Conservation (phyloP, 2,797 vertebrate genomes). For the Coccyzus lansbergi region DNA sequence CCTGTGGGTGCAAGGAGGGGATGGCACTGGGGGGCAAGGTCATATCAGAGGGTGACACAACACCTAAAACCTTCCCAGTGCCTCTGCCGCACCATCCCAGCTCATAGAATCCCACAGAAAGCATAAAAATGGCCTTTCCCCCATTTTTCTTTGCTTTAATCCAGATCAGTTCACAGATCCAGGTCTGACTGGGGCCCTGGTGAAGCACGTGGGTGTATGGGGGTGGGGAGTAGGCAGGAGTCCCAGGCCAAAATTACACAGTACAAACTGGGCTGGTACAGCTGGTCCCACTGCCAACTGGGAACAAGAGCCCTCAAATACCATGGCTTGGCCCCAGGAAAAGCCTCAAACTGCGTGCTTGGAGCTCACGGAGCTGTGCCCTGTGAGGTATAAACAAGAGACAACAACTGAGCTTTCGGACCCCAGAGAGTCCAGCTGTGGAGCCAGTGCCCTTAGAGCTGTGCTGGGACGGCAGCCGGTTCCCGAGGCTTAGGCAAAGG, state of each 20-base stretch:
- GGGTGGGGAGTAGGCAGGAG: background rate
- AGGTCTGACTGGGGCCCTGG: background rate
- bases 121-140: rapidly evolving
- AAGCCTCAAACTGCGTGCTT: background rate
- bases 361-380: background rate
- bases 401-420: background rate
- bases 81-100: background rate
- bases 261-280: conserved; percentile 52
- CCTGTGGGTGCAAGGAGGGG: background rate
- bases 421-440: rapidly evolving
- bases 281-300: background rate
- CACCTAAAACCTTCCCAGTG: background rate
- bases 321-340: conserved; percentile 41
- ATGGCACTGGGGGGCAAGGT: background rate
- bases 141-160: background rate
- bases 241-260: conserved; percentile 52
- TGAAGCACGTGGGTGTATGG: background rate
- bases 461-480: rapidly evolving
- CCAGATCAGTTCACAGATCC: background rate
- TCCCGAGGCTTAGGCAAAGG: background rate
- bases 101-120: background rate
- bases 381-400: background rate
- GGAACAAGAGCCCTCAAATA: conserved; percentile 21
- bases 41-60: background rate
- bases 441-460: background rate